phyloP scores from a whole-genome alignment of 1,140 invertebrate species.

The Potamilus streckersoni region DNA sequence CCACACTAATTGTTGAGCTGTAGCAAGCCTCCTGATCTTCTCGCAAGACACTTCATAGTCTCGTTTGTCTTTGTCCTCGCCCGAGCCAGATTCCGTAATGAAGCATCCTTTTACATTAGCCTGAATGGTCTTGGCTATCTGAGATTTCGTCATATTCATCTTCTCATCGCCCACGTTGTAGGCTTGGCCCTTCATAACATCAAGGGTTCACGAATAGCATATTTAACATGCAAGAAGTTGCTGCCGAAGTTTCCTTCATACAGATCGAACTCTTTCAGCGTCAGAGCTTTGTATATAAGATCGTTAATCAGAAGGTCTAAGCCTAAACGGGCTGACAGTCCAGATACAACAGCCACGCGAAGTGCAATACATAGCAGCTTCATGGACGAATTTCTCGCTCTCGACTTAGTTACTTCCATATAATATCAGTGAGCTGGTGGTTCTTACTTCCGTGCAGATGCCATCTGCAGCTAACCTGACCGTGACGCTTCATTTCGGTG shows the following conservation, averaged over 20 bases:
- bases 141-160: slow-evolving; percentile 51
- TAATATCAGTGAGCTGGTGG: slow-evolving; percentile 50
- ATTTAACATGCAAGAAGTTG: slow-evolving; percentile 55
- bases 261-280: slow-evolving; percentile 46
- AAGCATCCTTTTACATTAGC: slow-evolving; percentile 36
- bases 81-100: slow-evolving; percentile 33
- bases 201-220: slow-evolving; percentile 50
- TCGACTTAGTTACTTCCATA: slow-evolving; percentile 55
- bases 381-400: slow-evolving; percentile 45
- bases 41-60: no score
- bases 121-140: slow-evolving; percentile 49
- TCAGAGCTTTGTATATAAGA: slow-evolving; percentile 53
- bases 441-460: slow-evolving; percentile 53
- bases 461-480: slow-evolving; percentile 52
- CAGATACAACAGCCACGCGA: slow-evolving; percentile 56
- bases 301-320: slow-evolving; percentile 56
- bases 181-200: slow-evolving; percentile 50
- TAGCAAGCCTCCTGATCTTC: slow-evolving; percentile 47
- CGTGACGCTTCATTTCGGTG: slow-evolving; percentile 35
- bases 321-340: slow-evolving; percentile 49
- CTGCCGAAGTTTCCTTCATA: slow-evolving; percentile 55
- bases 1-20: slow-evolving; percentile 43
- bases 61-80: no score
- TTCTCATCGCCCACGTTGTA: slow-evolving; percentile 57
- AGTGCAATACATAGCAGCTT: slow-evolving; percentile 45